phyloP scores from a whole-genome alignment of 2,888 invertebrate genomes.

The Watsonalla cultraria region DNA sequence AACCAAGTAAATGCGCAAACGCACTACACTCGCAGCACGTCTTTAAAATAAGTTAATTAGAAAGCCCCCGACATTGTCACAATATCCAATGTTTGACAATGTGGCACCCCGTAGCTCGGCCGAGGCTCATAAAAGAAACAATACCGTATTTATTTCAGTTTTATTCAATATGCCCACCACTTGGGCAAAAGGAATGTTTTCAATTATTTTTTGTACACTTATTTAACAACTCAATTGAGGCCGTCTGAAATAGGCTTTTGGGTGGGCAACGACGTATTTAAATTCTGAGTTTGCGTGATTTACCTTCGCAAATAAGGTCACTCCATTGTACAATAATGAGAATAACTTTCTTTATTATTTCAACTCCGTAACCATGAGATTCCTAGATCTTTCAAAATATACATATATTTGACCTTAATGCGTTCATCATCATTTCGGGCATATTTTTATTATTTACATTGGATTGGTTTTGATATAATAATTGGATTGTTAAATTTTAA shows the following conservation, averaged over 20 bases:
- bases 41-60: slow-evolving; percentile 68
- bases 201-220: not conserved
- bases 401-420: not conserved
- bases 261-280: not conserved
- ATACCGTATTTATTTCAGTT: slow-evolving; percentile 17
- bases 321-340: not conserved
- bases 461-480: too few relatives aligned
- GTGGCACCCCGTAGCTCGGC: slow-evolving; percentile 42
- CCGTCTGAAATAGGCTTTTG: not conserved
- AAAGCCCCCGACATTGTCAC: slow-evolving; percentile 47
- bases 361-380: not conserved
- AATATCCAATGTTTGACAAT: slow-evolving; percentile 45
- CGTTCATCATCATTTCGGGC: too few relatives aligned
- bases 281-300: not conserved
- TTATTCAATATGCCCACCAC: slow-evolving; percentile 21
- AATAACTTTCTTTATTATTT: not conserved
- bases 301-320: not conserved
- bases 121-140: slow-evolving; percentile 8
- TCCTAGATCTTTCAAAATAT: not conserved
- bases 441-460: too few relatives aligned
- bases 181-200: not conserved
- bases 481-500: too few relatives aligned
- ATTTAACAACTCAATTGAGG: not conserved
- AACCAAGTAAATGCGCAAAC: slow-evolving; percentile 15
- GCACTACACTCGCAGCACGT: slow-evolving; percentile 33